Evolutionary conservation across 1,140 invertebrate genomes (phyloP).

Genomic region (Temnothorax curvispinosus): DNA sequence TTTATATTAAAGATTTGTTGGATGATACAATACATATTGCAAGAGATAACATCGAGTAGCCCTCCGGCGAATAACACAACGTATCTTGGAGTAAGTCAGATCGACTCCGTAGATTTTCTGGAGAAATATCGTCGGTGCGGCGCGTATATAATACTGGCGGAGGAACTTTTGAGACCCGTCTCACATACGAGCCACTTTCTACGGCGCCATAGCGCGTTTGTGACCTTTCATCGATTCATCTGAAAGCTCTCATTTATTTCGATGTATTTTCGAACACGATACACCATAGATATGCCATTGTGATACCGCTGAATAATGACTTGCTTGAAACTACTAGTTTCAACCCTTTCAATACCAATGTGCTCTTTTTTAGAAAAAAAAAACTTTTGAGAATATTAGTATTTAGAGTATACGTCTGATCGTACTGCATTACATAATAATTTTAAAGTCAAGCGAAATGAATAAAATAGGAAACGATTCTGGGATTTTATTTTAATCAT

Average conservation of each 20-base stretch:
- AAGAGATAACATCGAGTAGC: slow-evolving; percentile 23
- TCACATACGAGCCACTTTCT: slow-evolving; percentile 19
- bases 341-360: background rate
- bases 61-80: slow-evolving; percentile 20
- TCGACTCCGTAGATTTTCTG: slow-evolving; percentile 35
- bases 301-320: slow-evolving; percentile 16
- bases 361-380: background rate
- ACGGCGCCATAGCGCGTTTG: background rate
- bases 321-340: background rate
- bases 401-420: background rate
- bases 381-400: slow-evolving; percentile 1
- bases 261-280: slow-evolving; percentile 13
- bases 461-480: background rate
- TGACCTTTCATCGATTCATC: slow-evolving; percentile 50
- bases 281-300: background rate
- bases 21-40: background rate
- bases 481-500: background rate
- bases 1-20: slow-evolving; percentile 9
- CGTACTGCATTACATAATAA: background rate
- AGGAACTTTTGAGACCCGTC: slow-evolving; percentile 29
- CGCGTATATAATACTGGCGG: slow-evolving; percentile 25
- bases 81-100: slow-evolving; percentile 20
- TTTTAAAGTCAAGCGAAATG: background rate
- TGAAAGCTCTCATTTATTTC: slow-evolving; percentile 45
- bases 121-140: slow-evolving; percentile 31